Percentiles rank a stretch among this genome's conserved stretches.
phyloP scores from a whole-genome alignment of 1,140 invertebrate genomes.

The Drosophila nikananu region DNA sequence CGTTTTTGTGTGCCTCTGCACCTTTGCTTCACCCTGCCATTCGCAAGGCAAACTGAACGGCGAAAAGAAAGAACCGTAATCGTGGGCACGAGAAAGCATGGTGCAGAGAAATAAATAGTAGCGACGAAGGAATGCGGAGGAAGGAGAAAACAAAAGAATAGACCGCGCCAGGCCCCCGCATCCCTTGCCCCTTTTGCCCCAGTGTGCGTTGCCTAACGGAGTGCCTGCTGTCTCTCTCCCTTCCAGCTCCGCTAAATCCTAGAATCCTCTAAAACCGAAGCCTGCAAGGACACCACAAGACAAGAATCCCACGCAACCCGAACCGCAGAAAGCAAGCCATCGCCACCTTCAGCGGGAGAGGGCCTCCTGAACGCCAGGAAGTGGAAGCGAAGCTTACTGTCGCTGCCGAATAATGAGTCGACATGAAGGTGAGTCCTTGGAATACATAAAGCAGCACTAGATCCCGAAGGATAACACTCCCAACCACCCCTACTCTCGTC shows the following conservation, averaged over 20 bases:
- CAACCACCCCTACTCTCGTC: neutral
- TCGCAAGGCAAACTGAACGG: slow-evolving; percentile 49
- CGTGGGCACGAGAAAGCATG: slow-evolving; percentile 42
- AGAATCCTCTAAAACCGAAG: slow-evolving; percentile 21
- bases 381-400: slow-evolving; percentile 51
- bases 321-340: slow-evolving; percentile 21
- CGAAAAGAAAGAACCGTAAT: slow-evolving; percentile 81
- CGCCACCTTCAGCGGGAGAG: slow-evolving; percentile 45
- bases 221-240: slow-evolving; percentile 7
- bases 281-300: slow-evolving; percentile 27
- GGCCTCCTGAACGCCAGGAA: slow-evolving; percentile 48
- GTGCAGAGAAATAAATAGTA: slow-evolving; percentile 38
- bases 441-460: neutral
- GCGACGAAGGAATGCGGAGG: slow-evolving; percentile 26
- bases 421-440: slow-evolving; percentile 74
- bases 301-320: slow-evolving; percentile 5
- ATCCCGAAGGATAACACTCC: neutral
- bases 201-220: slow-evolving; percentile 1
- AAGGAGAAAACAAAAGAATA: slow-evolving; percentile 40
- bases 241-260: slow-evolving; percentile 32
- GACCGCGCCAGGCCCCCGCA: slow-evolving; percentile 6
- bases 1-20: slow-evolving; percentile 56
- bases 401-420: slow-evolving; percentile 83
- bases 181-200: neutral
- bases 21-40: slow-evolving; percentile 33